Evolutionary conservation across 53 echinoderm and acorn worm species (phyloP).

Genomic region (Holothuria scabra): DNA sequence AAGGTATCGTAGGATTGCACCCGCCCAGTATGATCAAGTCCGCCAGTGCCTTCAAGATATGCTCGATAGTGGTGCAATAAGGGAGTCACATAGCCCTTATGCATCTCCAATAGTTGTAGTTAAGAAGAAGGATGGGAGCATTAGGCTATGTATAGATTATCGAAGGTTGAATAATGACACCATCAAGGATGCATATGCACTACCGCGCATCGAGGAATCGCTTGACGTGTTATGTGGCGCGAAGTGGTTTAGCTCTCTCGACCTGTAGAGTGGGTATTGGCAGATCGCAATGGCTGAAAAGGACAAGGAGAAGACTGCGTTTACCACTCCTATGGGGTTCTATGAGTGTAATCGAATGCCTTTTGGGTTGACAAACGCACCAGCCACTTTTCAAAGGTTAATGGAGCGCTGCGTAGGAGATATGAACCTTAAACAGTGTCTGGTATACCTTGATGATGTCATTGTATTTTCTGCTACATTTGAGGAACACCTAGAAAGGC

Average conservation of each 20-base stretch:
- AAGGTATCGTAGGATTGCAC: conserved; percentile 25
- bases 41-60: conserved; percentile 1
- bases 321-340: conserved; percentile 26
- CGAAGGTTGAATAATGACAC: conserved; percentile 29
- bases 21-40: conserved; percentile 51
- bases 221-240: too few relatives aligned
- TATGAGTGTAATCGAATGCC: conserved; percentile 39
- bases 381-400: conserved; percentile 12
- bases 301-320: conserved; percentile 12
- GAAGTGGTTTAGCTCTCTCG: too few relatives aligned
- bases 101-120: conserved; percentile 55
- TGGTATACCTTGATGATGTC: conserved; percentile 47
- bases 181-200: conserved; percentile 23
- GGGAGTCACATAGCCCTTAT: conserved; percentile 50
- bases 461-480: conserved; percentile 38
- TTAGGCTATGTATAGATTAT: conserved; percentile 48
- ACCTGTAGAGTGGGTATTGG: neutral
- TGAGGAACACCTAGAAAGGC: conserved; percentile 31
- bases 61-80: conserved; percentile 32
- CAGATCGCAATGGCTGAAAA: neutral
- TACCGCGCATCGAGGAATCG: conserved; percentile 1
- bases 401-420: conserved; percentile 45
- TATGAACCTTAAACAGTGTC: conserved; percentile 35
- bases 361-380: conserved; percentile 35
- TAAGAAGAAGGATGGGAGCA: conserved; percentile 11